These are phyloP conservation scores for Dione juno DNA, from an alignment of 2,888 invertebrate genomes.

Conservation along the genomic window DNA sequence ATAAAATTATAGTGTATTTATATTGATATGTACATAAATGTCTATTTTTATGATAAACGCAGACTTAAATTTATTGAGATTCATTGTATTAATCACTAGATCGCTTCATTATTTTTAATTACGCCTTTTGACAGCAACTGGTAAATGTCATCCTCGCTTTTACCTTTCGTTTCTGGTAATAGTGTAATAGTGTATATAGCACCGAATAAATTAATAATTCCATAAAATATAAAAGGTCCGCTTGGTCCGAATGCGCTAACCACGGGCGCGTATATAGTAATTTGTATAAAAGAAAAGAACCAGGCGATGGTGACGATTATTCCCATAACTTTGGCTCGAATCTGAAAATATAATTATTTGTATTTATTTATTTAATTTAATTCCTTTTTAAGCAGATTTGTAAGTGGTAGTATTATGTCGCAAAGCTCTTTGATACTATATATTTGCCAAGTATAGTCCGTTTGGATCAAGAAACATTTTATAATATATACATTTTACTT, in stretches of 20 bases:
- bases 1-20: neutral
- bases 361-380: no score
- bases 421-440: no score
- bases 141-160: slow-evolving; percentile 59
- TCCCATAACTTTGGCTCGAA: slow-evolving; percentile 60
- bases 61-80: slow-evolving; percentile 6
- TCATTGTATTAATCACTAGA: neutral
- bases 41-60: neutral
- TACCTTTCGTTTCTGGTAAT: slow-evolving; percentile 73
- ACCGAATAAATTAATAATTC: slow-evolving; percentile 58
- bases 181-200: slow-evolving; percentile 56
- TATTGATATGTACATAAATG: neutral
- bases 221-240: slow-evolving; percentile 63
- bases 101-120: neutral
- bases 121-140: slow-evolving; percentile 42
- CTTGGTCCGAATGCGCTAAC: slow-evolving; percentile 57
- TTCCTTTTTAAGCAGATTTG: no score
- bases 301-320: slow-evolving; percentile 55
- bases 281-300: slow-evolving; percentile 52
- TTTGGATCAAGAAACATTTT: no score
- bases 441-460: no score
- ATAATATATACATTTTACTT: no score
- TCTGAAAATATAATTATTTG: slow-evolving; percentile 56
- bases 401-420: no score
- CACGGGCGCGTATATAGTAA: slow-evolving; percentile 50